phyloP scores from a whole-genome alignment of 2,888 invertebrate species.

The Cephalotes varians region DNA sequence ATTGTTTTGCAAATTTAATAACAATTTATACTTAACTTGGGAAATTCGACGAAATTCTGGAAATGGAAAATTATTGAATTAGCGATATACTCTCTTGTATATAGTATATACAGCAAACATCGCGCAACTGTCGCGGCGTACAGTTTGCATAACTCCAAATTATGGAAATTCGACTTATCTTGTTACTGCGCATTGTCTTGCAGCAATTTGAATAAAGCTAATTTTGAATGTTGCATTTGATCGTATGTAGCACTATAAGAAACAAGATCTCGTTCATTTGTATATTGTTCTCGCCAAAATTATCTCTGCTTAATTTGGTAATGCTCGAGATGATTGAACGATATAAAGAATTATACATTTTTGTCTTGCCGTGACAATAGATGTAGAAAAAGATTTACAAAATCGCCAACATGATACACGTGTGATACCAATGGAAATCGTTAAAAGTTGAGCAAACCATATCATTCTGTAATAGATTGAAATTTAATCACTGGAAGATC shows the following conservation, averaged over 20 bases:
- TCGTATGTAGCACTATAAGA: not conserved
- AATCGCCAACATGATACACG: not conserved
- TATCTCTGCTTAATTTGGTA: not conserved
- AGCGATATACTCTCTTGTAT: slow-evolving; percentile 19
- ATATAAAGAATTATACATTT: not conserved
- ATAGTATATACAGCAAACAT: slow-evolving; percentile 15
- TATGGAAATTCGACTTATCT: slow-evolving; percentile 32
- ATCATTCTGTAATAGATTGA: slow-evolving; percentile 12
- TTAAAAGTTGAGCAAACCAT: not conserved
- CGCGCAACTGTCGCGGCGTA: not conserved
- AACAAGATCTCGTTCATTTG: not conserved
- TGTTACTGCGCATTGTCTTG: slow-evolving; percentile 21
- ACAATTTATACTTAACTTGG: slow-evolving; percentile 36
- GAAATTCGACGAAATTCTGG: slow-evolving; percentile 19
- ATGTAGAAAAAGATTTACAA: not conserved
- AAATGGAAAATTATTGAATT: slow-evolving; percentile 48
- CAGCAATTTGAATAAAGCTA: slow-evolving; percentile 35
- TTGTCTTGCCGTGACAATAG: not conserved
- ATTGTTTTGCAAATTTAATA: slow-evolving; percentile 37
- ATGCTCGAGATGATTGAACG: not conserved
- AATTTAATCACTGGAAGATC: slow-evolving; percentile 28
- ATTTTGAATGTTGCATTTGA: slow-evolving; percentile 27
- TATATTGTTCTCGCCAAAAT: not conserved
- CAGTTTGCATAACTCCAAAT: slow-evolving; percentile 45
- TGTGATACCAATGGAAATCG: not conserved